Base-by-base conservation (phyloP, 2,888 invertebrate genomes). In the Psylliodes chrysocephalus region DNA sequence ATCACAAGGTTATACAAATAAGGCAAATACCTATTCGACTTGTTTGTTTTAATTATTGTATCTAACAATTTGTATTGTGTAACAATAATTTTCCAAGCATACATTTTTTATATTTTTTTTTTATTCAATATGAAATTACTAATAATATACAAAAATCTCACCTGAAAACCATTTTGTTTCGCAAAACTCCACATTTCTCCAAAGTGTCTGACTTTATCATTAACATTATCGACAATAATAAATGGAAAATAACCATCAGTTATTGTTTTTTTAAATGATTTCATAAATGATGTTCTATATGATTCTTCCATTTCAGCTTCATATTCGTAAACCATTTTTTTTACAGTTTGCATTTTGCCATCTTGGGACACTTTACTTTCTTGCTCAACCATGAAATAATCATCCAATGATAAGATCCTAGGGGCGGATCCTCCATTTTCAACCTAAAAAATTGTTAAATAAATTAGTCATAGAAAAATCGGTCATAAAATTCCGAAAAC, bases 381-480 rank as follows among this genome's bases (percentile, higher is more conserved):
- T 64, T 90, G 89, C 82, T 94, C 94, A 63, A 92, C 89, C 87
- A 96, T 91, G 78, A 96, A 98, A 83, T 98, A 98, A 83, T 98
- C 97, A 81, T 98, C 97, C 65, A 98, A 88, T 65, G 95, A 95
- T 77, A 98, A 86, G 77, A 98, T 94, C 71, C 97, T 87, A 0
- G 94, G 95, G n/a, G 94, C 91, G 61, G 91, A 90, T 3, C 95
- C 95, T 38, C 93, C 92, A 83, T 91, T 89, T 79, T 94, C 93
- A 0, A 93, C 88, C 83, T 83, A 66, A 64, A 56, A 35, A 59
- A n/a, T n/a, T n/a, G n/a, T n/a, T n/a, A n/a, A n/a, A n/a, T n/a
- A n/a, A n/a, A n/a, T n/a, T n/a, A n/a, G n/a, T n/a, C n/a, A n/a
- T n/a, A n/a, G n/a, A n/a, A n/a, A n/a, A n/a, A n/a, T n/a, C n/a